These are phyloP conservation scores for Cacoxenus indagator DNA, from an alignment of 2,888 invertebrate genomes.

Conservation along the genomic window DNA sequence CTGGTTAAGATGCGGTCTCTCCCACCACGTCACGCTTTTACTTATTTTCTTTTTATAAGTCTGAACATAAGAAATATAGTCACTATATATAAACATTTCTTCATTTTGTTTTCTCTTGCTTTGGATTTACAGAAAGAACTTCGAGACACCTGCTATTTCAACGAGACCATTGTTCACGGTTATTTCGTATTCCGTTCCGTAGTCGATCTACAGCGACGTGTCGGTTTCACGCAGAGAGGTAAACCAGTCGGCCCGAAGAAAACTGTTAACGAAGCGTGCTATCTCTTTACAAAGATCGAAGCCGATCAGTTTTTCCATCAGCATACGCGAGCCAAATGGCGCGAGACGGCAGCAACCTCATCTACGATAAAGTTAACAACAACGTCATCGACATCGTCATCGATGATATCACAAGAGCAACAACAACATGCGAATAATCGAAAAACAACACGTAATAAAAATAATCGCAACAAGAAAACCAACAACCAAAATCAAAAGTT, in stretches of 20 bases:
- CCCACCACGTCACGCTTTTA: too few species aligned
- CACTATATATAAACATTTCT: background rate
- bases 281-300: conserved; percentile 68
- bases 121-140: conserved; percentile 64
- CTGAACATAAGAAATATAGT: too few species aligned
- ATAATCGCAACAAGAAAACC: conserved; percentile 52
- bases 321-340: conserved; percentile 54
- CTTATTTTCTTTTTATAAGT: too few species aligned
- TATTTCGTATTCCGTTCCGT: conserved; percentile 70
- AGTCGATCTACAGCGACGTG: conserved; percentile 68
- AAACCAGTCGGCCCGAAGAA: conserved; percentile 69
- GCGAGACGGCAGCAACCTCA: conserved; percentile 37
- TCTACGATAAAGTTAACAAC: conserved; percentile 37
- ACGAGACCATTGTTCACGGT: conserved; percentile 69
- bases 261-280: conserved; percentile 69
- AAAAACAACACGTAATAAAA: conserved; percentile 54
- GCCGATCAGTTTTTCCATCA: conserved; percentile 68
- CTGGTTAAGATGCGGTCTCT: too few species aligned
- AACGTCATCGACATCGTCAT: conserved; percentile 40
- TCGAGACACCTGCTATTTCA: conserved; percentile 70
- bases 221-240: conserved; percentile 70
- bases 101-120: conserved; percentile 9
- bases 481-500: conserved; percentile 50
- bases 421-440: conserved; percentile 32
- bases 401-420: conserved; percentile 36